Evolutionary conservation across 2,888 invertebrate genomes (phyloP), one percentile per base, ranked within the genome.

Genomic region (Chymomyza fuscimana): DNA sequence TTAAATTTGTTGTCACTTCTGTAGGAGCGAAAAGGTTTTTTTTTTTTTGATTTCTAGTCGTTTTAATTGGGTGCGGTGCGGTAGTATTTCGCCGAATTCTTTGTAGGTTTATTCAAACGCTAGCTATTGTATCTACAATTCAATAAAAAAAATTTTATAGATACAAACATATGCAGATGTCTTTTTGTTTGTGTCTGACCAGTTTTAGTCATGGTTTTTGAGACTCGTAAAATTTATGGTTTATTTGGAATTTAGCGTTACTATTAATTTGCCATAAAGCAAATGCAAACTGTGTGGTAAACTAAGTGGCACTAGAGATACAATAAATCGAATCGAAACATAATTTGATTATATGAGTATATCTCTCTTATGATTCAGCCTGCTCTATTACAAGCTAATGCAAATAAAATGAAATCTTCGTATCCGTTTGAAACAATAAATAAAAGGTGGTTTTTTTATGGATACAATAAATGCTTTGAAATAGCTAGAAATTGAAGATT

Each of bases 1-100:
- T 86, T 74, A 83, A 86, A 79, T 85, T 86, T 83, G 86, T 85
- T 85, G 87, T 81, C 85, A 85, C 87, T 85, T 85, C 85, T 87
- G 85, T 85, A 75, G 85, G 86, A 85, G 83, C 85, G 67, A 40
- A 72, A 76, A 78, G 84, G 77, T 78, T 81, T 82, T 81, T 73
- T 54, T 19, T n/a, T 52, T n/a, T 52, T 15, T 16, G n/a, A n/a
- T 52, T 69, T 84, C 81, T 77, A 81, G 36, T 36, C 40, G 7
- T 83, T 78, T 78, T 87, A 82, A 83, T 83, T 82, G 85, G 74
- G 82, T 79, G 82, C 87, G 87, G 82, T 82, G 74, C 81, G 81
- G 83, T 78, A 78, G 79, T 46, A 22, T 60, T 22, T 50, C 65
- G 16, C 36, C 16, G 50, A 19, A 54, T 61, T 71, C 69, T 72